Base-by-base conservation (phyloP, 2,797 vertebrate species). In the Decapterus maruadsi region DNA sequence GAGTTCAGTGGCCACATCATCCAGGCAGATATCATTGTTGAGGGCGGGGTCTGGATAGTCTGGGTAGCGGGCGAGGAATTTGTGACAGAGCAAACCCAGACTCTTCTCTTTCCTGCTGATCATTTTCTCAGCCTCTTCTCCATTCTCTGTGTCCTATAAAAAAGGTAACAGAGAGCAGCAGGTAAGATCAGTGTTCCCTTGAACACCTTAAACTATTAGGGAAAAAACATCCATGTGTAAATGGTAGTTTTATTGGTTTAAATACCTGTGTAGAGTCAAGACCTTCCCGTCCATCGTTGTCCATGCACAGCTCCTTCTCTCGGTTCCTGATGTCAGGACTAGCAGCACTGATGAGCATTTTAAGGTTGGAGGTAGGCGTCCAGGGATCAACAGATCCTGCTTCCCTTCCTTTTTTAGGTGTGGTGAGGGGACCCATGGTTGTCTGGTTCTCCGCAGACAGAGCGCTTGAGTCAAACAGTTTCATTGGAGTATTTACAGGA, bases 351-450 rank as follows among this genome's bases (percentile, higher is more conserved):
- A 99, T 97, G 46, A 99, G 95, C 95, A 99, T 98, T 87, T 99
- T 99, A 0, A 99, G 93, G 91, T 99, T 99, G 22, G 97, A 97
- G 0, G 97, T 99, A 0, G 98, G 98, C 0, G 98, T 99, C 98
- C 97, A 99, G 48, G 98, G 98, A n/a, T 99, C 98, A 1, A 93
- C 94, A 4, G 93, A 90, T 8, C 90, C 73, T 0, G 19, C 81
- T 66, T 97, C 96, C 36, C 91, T 90, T 34, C 94, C 94, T 54
- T 98, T 99, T 58, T 97, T 97, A 0, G 98, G 97, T 0, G 97
- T 99, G 4, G 95, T 93, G 60, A 97, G 92, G 36, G 96, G 94
- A 65, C 95, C 95, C 86, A 96, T 94, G 63, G 82, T 91, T 1
- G 78, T 77, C 50, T 88, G 92, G 38, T 84, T 83, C 67, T 95